A percentile compares a stretch with the other conserved stretches of the same genome.
These are phyloP conservation scores for Ceratosolen fusciceps DNA, from an alignment of 1,140 invertebrate genomes.

Conservation along the genomic window DNA sequence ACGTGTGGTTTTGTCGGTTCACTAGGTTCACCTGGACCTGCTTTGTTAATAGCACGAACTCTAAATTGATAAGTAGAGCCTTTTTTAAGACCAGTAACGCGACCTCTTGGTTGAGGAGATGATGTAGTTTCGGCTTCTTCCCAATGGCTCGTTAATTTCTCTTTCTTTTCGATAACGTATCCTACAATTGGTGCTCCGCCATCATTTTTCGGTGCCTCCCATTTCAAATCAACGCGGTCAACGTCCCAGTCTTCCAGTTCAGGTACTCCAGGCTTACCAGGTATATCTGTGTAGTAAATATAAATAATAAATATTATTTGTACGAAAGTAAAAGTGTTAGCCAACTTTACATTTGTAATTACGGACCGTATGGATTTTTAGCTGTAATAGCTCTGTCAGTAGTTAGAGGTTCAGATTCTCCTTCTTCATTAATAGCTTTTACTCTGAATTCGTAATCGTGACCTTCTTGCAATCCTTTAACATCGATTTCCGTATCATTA, in stretches of 20 bases:
- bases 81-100: conserved; percentile 89
- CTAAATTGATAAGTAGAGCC: conserved; percentile 95
- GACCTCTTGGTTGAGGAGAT: conserved; percentile 84
- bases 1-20: conserved; percentile 90
- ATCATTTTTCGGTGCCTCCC: conserved; percentile 89
- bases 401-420: conserved; percentile 94
- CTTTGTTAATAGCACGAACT: conserved; percentile 93
- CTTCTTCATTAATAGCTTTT: conserved; percentile 97
- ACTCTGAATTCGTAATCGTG: conserved; percentile 98
- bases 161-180: conserved; percentile 97
- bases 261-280: conserved; percentile 90
- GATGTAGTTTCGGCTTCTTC: conserved; percentile 87
- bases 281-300: too few relatives aligned
- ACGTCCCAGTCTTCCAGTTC: conserved; percentile 94
- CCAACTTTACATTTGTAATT: background rate
- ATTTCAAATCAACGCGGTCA: conserved; percentile 92
- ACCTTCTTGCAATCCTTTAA: conserved; percentile 92
- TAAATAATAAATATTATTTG: conserved; percentile 34
- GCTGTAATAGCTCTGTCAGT: conserved; percentile 88
- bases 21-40: conserved; percentile 90
- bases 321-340: background rate
- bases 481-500: conserved; percentile 89
- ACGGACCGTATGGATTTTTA: conserved; percentile 93
- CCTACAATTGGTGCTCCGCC: conserved; percentile 96
- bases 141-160: conserved; percentile 90